Percentiles rank a stretch among this genome's conserved stretches.
These are phyloP conservation scores for Dolichopus griseipennis DNA, from an alignment of 2,888 invertebrate genomes.

Conservation along the genomic window DNA sequence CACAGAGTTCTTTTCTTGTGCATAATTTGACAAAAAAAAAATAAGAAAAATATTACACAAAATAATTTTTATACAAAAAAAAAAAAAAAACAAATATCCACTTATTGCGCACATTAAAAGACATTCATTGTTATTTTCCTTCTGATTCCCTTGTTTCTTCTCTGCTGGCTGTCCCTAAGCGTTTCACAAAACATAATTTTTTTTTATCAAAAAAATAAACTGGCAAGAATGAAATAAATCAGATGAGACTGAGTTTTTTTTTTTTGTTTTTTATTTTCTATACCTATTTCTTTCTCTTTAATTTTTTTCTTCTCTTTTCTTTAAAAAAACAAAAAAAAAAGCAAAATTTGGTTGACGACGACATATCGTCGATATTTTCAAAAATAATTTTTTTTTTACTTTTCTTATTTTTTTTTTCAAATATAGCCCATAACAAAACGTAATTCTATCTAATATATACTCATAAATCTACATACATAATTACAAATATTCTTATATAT, in stretches of 20 bases:
- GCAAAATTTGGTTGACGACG: background rate
- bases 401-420: background rate
- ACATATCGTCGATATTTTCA: slow-evolving; percentile 1
- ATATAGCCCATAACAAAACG: background rate
- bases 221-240: background rate
- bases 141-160: no score
- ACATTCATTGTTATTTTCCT: background rate
- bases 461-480: background rate
- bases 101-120: slow-evolving; percentile 1
- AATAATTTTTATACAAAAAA: background rate
- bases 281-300: background rate
- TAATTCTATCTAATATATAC: background rate
- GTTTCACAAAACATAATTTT: background rate
- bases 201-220: background rate
- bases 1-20: background rate
- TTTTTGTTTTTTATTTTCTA: background rate
- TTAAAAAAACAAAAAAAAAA: no score
- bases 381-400: background rate
- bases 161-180: background rate
- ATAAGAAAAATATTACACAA: background rate
- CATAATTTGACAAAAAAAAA: background rate
- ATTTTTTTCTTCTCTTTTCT: background rate
- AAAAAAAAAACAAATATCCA: background rate
- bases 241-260: background rate
- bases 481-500: background rate